Base-by-base conservation (phyloP, 2,113 vertebrate genomes). In the Gila orcuttii region DNA sequence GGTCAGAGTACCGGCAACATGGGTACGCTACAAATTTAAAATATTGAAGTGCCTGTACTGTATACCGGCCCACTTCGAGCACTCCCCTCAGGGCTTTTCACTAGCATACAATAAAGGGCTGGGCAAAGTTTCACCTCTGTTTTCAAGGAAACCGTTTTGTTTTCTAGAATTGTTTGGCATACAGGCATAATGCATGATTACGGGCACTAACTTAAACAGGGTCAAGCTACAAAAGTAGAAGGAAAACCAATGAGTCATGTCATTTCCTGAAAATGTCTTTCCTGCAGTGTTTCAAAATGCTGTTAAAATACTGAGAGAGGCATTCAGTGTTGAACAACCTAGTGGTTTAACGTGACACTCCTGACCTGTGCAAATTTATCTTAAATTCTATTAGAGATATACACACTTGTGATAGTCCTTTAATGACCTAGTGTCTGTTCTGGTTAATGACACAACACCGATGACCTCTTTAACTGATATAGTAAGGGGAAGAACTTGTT, bases 101-200 rank as follows among this genome's bases (percentile, higher is more conserved):
- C 13, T 10, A 59, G 15, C 21, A 28, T 2, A 83, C 21, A 83
- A 59, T 73, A 19, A 12, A 57, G 68, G 68, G 81, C 66, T 73
- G 81, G 50, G 82, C 50, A 73, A 57, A 59, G 45, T 57, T 42
- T 15, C 47, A 73, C 19, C 7, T 36, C 6, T 73, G 66, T 9
- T 73, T 83, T 74, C 50, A 15, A 83, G 82, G 68, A 83, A 83
- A 55, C 6, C 6, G 8, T 39, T 50, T 21, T 55, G 28, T 15
- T 66, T 79, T 50, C 71, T 17, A 64, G 36, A 39, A 64, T 6
- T 52, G 17, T 19, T 73, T 59, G 66, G 6, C 50, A 42, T 10
- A 73, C 12, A 73, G 28, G 2, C 2, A 39, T n/a, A 4, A 25
- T 45, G 12, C 50, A 42, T 42, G 47, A 7, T 42, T 39, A 55